phyloP scores from a whole-genome alignment of 2,888 invertebrate genomes.

The Embidobia sp. region DNA sequence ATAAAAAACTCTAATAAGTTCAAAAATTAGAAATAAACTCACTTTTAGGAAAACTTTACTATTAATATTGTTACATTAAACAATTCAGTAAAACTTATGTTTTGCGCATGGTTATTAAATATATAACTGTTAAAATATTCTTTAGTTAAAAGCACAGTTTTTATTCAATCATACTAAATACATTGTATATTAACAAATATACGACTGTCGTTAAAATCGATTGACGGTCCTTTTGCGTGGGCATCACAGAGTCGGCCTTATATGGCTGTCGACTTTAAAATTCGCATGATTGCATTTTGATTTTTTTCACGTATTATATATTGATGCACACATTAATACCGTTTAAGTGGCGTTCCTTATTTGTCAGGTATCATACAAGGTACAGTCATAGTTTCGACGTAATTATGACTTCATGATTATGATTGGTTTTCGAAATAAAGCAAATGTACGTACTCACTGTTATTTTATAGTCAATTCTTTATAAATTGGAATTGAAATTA shows the following conservation, averaged over 20 bases:
- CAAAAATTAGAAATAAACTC: no score
- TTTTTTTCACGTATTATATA: conserved; percentile 44
- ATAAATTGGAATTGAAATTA: background rate
- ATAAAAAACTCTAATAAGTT: no score
- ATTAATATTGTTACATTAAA: no score
- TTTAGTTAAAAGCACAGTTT: no score
- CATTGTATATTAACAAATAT: conserved; percentile 20
- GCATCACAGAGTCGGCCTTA: conserved; percentile 42
- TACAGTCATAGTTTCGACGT: background rate
- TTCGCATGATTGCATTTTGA: conserved; percentile 66
- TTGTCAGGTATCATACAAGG: conserved; percentile 4
- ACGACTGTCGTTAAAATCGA: conserved; percentile 23
- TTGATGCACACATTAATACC: conserved; percentile 20
- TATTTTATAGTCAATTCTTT: background rate
- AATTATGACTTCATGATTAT: background rate
- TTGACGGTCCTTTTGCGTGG: conserved; percentile 37
- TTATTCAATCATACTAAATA: no score
- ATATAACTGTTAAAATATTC: no score
- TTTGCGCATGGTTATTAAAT: no score
- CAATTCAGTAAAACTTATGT: no score
- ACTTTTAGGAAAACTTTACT: no score
- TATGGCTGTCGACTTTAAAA: conserved; percentile 61
- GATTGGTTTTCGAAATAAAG: background rate
- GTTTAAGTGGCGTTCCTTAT: conserved; percentile 26
- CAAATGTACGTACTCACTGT: background rate